These are phyloP conservation scores for Piaya cayana DNA, from an alignment of 2,113 vertebrate species.

Conservation along the genomic window DNA sequence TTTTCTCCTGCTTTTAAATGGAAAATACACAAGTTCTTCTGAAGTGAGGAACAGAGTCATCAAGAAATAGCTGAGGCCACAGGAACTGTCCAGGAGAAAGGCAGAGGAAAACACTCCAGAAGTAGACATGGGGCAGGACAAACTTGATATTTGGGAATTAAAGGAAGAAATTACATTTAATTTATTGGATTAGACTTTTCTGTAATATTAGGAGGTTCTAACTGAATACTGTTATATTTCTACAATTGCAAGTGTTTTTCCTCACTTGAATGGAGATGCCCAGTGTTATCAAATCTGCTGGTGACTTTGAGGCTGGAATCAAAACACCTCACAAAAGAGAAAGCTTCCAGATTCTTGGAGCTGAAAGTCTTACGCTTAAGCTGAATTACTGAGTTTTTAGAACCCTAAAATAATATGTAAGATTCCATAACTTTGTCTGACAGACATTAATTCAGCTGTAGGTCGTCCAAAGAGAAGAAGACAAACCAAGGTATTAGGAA, in stretches of 20 bases:
- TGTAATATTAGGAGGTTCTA: neutral
- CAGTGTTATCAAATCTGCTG: neutral
- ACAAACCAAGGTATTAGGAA: neutral
- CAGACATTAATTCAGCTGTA: neutral
- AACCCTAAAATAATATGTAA: neutral
- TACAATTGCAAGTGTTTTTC: neutral
- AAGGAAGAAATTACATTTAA: neutral
- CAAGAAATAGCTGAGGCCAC: neutral
- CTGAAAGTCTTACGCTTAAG: neutral
- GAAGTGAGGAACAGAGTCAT: neutral
- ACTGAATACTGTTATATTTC: neutral
- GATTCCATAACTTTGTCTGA: neutral
- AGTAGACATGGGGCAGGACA: neutral
- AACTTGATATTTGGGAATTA: neutral
- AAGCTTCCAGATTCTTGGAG: neutral
- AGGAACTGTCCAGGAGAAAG: neutral
- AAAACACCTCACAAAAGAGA: neutral
- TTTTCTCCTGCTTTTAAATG: neutral
- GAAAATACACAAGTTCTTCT: neutral
- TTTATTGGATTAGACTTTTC: neutral
- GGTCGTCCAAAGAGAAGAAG: neutral
- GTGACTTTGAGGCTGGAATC: neutral
- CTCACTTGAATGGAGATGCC: neutral
- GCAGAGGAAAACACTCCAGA: neutral
- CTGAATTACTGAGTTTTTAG: neutral